These are phyloP conservation scores for Clytia hemisphaerica DNA, from an alignment of 30 jellyfish, hydroid and myxozoan genomes.

Conservation along the genomic window DNA sequence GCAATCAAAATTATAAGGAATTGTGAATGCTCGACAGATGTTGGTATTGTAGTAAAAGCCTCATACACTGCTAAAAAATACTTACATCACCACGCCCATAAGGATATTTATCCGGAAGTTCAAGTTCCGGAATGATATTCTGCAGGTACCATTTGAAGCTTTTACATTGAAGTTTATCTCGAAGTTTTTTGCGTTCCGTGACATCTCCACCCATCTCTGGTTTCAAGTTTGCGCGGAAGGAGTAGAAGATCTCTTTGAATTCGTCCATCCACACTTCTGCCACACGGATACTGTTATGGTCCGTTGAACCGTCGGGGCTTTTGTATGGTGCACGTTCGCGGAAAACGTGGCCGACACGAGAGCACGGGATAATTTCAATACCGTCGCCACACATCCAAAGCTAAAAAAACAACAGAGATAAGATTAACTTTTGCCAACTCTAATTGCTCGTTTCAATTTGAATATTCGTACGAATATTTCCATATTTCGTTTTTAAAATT, in stretches of 20 bases:
- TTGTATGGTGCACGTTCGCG: constrained; percentile 96
- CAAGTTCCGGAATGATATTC: constrained; percentile 86
- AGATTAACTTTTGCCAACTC: too few species aligned
- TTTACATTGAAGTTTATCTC: constrained; percentile 72
- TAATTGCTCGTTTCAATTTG: too few species aligned
- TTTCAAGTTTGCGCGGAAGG: constrained; percentile 85
- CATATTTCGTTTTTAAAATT: too few species aligned
- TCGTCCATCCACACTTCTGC: constrained; percentile 99
- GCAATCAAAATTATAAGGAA: too few species aligned
- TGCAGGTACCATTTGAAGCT: constrained; percentile 94
- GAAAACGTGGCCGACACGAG: constrained; percentile 98
- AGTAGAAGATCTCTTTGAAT: constrained; percentile 81
- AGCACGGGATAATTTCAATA: constrained; percentile 90
- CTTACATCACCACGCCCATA: constrained; percentile 95
- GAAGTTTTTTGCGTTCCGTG: constrained; percentile 51
- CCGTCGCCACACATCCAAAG: constrained; percentile 99
- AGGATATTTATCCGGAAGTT: constrained; percentile 87
- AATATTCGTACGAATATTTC: too few species aligned
- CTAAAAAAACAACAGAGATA: constrained; percentile 26
- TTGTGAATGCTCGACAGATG: too few species aligned
- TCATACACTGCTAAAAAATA: too few species aligned
- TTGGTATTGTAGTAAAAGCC: too few species aligned
- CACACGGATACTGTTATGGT: constrained; percentile 92
- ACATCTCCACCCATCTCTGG: constrained; percentile 95
- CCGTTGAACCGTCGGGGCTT: constrained; percentile 91